Evolutionary conservation across 2,797 vertebrate species (phyloP).

Genomic region (Pseudochromis fuscus): DNA sequence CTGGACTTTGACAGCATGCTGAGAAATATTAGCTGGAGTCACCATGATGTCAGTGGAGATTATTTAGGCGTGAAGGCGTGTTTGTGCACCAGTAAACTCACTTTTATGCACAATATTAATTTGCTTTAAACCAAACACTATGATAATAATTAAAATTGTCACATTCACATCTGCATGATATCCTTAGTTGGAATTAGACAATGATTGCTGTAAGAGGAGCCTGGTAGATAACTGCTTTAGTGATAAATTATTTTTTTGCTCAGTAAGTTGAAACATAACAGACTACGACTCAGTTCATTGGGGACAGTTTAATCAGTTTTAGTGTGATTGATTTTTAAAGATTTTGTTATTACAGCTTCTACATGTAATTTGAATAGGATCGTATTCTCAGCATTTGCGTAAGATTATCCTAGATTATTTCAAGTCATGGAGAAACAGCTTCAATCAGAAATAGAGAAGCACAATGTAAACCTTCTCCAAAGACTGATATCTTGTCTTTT

Average conservation of each 20-base stretch:
- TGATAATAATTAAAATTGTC: not conserved
- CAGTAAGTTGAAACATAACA: too few species aligned
- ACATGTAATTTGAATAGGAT: not conserved
- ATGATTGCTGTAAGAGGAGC: not conserved
- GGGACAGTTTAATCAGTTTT: too few species aligned
- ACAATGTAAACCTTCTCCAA: not conserved
- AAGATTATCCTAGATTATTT: not conserved
- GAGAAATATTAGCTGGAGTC: constrained; percentile 17
- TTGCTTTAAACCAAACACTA: not conserved
- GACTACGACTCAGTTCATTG: too few species aligned
- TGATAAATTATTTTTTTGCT: not conserved
- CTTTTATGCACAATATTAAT: not conserved
- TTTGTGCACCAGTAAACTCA: not conserved
- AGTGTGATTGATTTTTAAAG: too few species aligned
- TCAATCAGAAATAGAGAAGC: not conserved
- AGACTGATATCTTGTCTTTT: not conserved
- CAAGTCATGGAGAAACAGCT: not conserved
- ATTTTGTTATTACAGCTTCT: too few species aligned
- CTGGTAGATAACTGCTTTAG: not conserved
- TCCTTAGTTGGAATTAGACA: not conserved
- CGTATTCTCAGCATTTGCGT: not conserved
- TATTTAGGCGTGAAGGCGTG: constrained; percentile 12
- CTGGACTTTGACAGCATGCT: constrained; percentile 8
- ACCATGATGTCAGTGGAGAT: constrained; percentile 4
- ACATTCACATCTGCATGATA: not conserved